Percentiles rank a stretch among this genome's conserved stretches.
These are phyloP conservation scores for Periophthalmus magnuspinnatus DNA, from an alignment of 2,797 vertebrate genomes.

Conservation along the genomic window DNA sequence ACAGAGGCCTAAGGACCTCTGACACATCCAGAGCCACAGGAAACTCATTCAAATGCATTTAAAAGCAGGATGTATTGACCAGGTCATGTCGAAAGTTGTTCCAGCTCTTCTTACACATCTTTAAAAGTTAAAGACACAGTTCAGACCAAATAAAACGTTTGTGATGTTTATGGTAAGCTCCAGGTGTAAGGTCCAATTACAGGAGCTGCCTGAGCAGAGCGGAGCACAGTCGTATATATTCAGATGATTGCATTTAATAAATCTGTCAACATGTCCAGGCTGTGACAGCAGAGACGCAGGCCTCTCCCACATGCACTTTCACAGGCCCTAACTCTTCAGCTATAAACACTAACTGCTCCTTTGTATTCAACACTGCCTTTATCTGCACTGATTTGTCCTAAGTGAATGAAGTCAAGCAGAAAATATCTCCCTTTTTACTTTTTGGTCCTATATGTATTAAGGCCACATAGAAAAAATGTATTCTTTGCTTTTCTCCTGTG, in stretches of 20 bases:
- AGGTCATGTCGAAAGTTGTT: neutral
- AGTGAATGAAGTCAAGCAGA: too few species aligned
- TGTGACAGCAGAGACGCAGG: constrained; percentile 28
- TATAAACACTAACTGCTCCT: constrained; percentile 17
- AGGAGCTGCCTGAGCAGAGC: constrained; percentile 47
- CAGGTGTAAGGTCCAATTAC: constrained; percentile 62
- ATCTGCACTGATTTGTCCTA: neutral
- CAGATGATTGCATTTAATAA: constrained; percentile 67
- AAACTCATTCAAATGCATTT: constrained; percentile 1
- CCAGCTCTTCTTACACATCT: constrained; percentile 8
- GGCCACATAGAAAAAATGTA: neutral
- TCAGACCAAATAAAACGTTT: constrained; percentile 23
- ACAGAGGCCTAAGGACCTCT: constrained; percentile 19
- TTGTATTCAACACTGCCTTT: constrained; percentile 21
- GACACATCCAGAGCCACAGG: constrained; percentile 17
- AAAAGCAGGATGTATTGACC: neutral
- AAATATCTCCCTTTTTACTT: neutral
- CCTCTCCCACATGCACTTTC: constrained; percentile 22
- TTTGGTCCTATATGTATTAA: neutral
- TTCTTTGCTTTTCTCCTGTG: too few species aligned
- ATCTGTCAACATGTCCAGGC: constrained; percentile 62
- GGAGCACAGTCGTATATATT: constrained; percentile 52
- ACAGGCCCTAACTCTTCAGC: constrained; percentile 23
- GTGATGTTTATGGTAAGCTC: constrained; percentile 43
- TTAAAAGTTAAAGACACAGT: constrained; percentile 23